Percentiles rank a stretch among this genome's conserved stretches.
phyloP scores from a whole-genome alignment of 2,113 vertebrate species.

The Platichthys stellatus region DNA sequence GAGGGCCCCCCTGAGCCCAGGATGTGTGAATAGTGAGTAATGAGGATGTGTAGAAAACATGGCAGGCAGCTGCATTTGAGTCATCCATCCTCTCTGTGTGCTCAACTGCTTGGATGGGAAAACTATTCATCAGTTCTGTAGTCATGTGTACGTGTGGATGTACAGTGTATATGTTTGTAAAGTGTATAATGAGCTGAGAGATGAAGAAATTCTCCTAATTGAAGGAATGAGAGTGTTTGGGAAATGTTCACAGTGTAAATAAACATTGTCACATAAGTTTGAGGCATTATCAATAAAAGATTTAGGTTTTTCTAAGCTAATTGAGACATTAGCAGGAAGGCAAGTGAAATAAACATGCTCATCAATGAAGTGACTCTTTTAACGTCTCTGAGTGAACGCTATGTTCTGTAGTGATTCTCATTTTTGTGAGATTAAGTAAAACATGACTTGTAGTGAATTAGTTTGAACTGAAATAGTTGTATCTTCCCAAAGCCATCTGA shows the following conservation, averaged over 20 bases:
- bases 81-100: constrained; percentile 63
- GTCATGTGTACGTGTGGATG: not conserved
- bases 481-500: too few species aligned
- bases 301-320: too few species aligned
- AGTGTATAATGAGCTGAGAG: constrained; percentile 1
- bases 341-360: not conserved
- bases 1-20: constrained; percentile 38
- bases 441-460: not conserved
- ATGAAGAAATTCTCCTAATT: not conserved
- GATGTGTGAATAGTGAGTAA: constrained; percentile 75
- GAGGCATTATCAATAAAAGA: too few species aligned
- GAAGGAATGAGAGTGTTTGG: too few species aligned
- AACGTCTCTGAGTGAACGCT: too few species aligned
- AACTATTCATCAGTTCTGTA: constrained; percentile 32
- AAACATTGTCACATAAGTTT: not conserved
- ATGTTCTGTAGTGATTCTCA: too few species aligned
- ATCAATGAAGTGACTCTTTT: too few species aligned
- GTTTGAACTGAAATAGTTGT: not conserved
- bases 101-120: constrained; percentile 45
- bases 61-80: constrained; percentile 77
- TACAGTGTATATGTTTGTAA: not conserved
- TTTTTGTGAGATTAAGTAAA: not conserved
- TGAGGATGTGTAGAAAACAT: constrained; percentile 79
- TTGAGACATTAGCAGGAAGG: not conserved
- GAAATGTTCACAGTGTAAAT: too few species aligned